Evolutionary conservation across 2,113 vertebrate species (phyloP).

Genomic region (Trinectes maculatus): DNA sequence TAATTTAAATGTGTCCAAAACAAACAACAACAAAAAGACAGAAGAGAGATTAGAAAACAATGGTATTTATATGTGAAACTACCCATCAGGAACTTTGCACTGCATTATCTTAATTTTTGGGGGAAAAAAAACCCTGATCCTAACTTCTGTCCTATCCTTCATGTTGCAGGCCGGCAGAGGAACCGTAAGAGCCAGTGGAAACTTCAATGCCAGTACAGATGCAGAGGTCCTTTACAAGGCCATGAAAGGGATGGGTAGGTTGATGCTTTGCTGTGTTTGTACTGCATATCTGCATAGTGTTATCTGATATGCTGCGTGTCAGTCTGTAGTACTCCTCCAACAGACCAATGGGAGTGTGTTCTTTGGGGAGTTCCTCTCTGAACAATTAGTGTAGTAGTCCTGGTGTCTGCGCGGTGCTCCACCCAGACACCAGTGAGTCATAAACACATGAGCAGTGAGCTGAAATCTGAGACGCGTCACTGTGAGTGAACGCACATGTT

Average conservation of each 20-base stretch:
- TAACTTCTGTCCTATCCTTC: conserved; percentile 13
- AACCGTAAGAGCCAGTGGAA: conserved; percentile 83
- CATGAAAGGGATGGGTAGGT: conserved; percentile 96
- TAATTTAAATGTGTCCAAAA: too few relatives aligned
- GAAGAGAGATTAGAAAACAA: too few relatives aligned
- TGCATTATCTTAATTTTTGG: too few relatives aligned
- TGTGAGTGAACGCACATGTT: conserved; percentile 14
- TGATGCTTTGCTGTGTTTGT: neutral
- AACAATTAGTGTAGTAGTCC: conserved; percentile 3
- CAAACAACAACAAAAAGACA: too few relatives aligned
- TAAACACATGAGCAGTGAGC: conserved; percentile 11
- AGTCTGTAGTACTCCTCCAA: conserved; percentile 7
- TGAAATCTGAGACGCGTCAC: conserved; percentile 35
- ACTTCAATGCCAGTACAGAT: conserved; percentile 89
- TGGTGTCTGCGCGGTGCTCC: conserved; percentile 13
- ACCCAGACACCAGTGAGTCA: conserved; percentile 48
- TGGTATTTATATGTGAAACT: too few relatives aligned
- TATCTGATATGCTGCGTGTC: conserved; percentile 2
- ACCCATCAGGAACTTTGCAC: too few relatives aligned
- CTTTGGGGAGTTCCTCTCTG: conserved; percentile 7
- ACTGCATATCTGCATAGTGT: neutral
- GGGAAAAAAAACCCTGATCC: neutral
- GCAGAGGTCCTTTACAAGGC: conserved; percentile 90
- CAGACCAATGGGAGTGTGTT: conserved; percentile 12
- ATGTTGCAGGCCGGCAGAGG: conserved; percentile 82